A percentile compares a stretch with the other conserved stretches of the same genome.
These are phyloP conservation scores for Punctoribates punctum DNA, from an alignment of 2,888 invertebrate species.

Conservation along the genomic window DNA sequence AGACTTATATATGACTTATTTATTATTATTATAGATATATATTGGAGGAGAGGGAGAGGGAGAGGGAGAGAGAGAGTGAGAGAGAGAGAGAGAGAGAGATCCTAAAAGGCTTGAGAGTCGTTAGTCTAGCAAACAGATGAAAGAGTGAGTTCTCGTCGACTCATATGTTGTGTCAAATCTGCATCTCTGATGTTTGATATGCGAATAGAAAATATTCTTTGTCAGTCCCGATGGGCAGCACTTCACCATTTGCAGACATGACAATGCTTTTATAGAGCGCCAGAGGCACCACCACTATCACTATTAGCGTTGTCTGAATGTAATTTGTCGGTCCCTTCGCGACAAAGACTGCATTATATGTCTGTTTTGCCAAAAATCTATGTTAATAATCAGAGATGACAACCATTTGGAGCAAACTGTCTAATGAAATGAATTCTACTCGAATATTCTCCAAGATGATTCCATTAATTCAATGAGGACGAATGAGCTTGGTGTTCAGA, in stretches of 20 bases:
- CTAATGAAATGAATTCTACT: no score
- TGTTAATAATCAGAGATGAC: slow-evolving; percentile 14
- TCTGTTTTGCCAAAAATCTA: not conserved
- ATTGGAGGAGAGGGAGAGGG: not conserved
- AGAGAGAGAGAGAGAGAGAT: not conserved
- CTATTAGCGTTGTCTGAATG: no score
- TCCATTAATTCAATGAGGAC: no score
- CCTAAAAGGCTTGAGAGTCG: slow-evolving; percentile 20
- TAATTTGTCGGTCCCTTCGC: slow-evolving; percentile 10
- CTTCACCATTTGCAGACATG: slow-evolving; percentile 30
- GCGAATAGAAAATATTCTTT: not conserved
- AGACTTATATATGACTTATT: slow-evolving; percentile 15
- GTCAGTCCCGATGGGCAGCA: slow-evolving; percentile 25
- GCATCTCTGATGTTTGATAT: slow-evolving; percentile 18
- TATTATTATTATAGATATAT: not conserved
- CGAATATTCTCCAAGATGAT: no score
- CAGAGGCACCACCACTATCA: not conserved
- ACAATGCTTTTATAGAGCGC: slow-evolving; percentile 32
- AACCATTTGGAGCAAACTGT: not conserved
- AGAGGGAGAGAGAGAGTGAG: not conserved
- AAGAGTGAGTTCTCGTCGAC: not conserved
- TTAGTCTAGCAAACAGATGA: not conserved
- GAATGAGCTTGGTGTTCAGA: no score
- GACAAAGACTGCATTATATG: not conserved
- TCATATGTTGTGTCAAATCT: slow-evolving; percentile 31